Evolutionary conservation across 64 coral and sea anemone species (phyloP), one percentile per base, ranked within the genome.

Genomic region (Pachyseris speciosa): DNA sequence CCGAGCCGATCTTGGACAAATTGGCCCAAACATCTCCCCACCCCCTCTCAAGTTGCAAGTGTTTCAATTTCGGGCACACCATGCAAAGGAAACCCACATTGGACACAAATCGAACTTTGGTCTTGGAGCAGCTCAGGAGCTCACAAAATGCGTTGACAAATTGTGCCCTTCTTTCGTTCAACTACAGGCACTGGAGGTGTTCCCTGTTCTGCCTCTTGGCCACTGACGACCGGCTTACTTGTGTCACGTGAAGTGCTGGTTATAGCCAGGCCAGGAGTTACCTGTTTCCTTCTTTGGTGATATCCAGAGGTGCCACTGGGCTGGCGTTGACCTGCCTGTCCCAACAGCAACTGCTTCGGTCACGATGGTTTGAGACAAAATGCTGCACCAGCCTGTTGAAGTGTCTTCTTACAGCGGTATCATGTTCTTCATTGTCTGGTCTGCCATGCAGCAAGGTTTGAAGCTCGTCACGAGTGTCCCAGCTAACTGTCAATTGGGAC

Each of bases 1-100:
- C 74, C 15, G 74, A 9, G 47, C 26, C 74, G 20, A 78, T 2
- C 47, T 53, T 78, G 29, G 17, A 78, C 47, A 78, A 20, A 17
- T 78, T 52, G 17, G n/a, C 3, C 47, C 48, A 78, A 0, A 78
- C 47, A 36, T 55, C 28, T 10, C 47, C 30, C 74, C 49, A 78
- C 0, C 74, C 74, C 15, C 47, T 78, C 28, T 78, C 47, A 1
- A 78, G 74, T 17, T 78, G 74, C 48, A 78, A 7, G 27, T 78
- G 74, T 76, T 76, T 76, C 73, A 76, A 31, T 1, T 24, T 26
- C 0, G 45, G 73, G 16, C 73, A 76, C 2, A 76, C 1, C 73
- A 76, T 49, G 44, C n/a, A 8, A 12, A 76, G 25, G 73, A 76
- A 51, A 15, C 73, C 73, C 17, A 49, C 44, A 31, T 76, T 51